These are phyloP conservation scores for Seira musarum DNA, from an alignment of 2,888 invertebrate genomes.

Conservation along the genomic window DNA sequence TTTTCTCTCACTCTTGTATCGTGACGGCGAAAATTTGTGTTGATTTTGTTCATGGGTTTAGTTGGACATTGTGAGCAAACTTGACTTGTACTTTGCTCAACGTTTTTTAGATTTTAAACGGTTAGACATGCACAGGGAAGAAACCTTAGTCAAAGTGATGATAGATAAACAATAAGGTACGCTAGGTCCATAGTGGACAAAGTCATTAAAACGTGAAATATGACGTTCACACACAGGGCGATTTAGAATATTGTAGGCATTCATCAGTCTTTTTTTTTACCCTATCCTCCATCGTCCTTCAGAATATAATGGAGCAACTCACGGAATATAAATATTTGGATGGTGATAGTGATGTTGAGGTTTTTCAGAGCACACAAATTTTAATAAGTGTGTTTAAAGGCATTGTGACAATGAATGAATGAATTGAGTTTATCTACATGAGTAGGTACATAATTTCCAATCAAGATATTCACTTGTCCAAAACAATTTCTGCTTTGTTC, in stretches of 20 bases:
- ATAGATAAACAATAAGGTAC: no score
- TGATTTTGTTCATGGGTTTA: neutral
- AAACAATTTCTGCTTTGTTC: slow-evolving; percentile 5
- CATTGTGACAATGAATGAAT: no score
- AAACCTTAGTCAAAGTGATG: no score
- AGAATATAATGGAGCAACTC: neutral
- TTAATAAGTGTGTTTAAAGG: no score
- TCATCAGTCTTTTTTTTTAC: neutral
- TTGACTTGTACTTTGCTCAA: neutral
- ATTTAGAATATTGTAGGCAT: no score
- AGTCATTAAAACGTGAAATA: no score
- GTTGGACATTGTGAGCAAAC: neutral
- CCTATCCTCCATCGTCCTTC: slow-evolving; percentile 1
- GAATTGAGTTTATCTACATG: no score
- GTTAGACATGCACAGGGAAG: no score
- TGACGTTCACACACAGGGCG: no score
- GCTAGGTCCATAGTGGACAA: no score
- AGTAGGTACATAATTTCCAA: no score
- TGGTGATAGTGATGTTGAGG: neutral
- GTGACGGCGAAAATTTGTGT: slow-evolving; percentile 2
- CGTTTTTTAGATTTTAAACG: neutral
- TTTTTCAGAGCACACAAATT: neutral
- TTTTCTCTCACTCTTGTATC: neutral
- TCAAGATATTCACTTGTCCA: no score
- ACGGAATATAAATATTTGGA: neutral